Percentiles rank a stretch among this genome's conserved stretches.
Conservation (phyloP, 2,888 invertebrate genomes). For the Archips crataeganus region DNA sequence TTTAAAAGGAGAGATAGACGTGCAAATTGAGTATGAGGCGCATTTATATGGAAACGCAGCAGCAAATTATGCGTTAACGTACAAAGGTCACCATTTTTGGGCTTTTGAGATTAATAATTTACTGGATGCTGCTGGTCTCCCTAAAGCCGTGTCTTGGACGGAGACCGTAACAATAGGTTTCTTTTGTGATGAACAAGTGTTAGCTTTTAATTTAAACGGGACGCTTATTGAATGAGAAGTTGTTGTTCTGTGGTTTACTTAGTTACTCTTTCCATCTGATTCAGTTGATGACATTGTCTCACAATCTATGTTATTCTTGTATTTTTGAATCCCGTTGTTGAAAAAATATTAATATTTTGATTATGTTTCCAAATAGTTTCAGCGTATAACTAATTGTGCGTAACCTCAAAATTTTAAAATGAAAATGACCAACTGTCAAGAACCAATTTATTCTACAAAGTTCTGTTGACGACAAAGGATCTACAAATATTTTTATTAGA, state of each 20-base stretch:
- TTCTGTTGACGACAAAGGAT: no score
- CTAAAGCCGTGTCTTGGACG: slow-evolving; percentile 21
- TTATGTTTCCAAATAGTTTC: no score
- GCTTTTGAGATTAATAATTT: slow-evolving; percentile 16
- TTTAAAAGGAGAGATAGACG: slow-evolving; percentile 25
- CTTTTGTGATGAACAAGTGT: slow-evolving; percentile 28
- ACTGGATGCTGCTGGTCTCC: slow-evolving; percentile 17
- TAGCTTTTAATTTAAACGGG: slow-evolving; percentile 3
- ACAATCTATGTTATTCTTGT: neutral
- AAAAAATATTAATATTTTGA: no score
- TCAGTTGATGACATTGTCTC: neutral
- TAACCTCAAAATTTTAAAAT: no score
- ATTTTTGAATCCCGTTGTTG: no score
- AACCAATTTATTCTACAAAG: no score
- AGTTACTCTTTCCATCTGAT: neutral
- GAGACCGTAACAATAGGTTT: slow-evolving; percentile 36
- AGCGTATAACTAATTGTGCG: no score
- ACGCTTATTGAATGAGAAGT: neutral
- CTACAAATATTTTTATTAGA: no score
- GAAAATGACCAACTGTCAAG: no score
- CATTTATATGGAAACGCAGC: neutral
- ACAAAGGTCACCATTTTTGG: slow-evolving; percentile 35
- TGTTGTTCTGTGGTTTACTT: neutral
- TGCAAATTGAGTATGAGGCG: slow-evolving; percentile 37
- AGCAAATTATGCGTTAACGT: slow-evolving; percentile 11